Conservation (phyloP, 2,113 vertebrate genomes). For the Aegithalos caudatus region DNA sequence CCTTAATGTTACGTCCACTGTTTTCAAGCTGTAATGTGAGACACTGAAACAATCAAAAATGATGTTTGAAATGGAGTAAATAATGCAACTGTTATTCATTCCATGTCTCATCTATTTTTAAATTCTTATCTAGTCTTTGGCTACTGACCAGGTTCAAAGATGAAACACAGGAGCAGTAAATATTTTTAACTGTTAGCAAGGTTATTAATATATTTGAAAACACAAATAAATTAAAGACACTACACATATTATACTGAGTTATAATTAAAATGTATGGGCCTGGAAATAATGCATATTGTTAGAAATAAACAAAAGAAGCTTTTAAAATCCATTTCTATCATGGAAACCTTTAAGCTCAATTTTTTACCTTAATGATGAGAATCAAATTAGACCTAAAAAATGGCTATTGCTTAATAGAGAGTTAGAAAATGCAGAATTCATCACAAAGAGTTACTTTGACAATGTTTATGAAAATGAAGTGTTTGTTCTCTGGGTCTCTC, state of each 20-base stretch:
- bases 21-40: neutral
- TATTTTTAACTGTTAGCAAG: neutral
- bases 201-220: neutral
- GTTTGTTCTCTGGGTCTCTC: neutral
- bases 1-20: neutral
- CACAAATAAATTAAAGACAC: neutral
- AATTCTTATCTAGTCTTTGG: neutral
- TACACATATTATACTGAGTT: neutral
- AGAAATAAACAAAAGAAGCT: neutral
- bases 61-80: neutral
- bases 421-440: neutral
- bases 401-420: neutral
- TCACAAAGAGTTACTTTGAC: neutral
- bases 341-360: neutral
- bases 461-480: neutral
- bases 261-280: neutral
- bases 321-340: rapidly evolving
- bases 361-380: neutral
- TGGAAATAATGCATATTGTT: neutral
- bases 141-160: neutral
- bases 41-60: neutral
- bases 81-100: neutral
- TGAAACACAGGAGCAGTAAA: neutral
- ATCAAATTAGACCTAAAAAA: neutral
- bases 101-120: neutral